Evolutionary conservation across 2,113 vertebrate genomes (phyloP), one percentile per base, ranked within the genome.

Genomic region (Nothoprocta pentlandii): DNA sequence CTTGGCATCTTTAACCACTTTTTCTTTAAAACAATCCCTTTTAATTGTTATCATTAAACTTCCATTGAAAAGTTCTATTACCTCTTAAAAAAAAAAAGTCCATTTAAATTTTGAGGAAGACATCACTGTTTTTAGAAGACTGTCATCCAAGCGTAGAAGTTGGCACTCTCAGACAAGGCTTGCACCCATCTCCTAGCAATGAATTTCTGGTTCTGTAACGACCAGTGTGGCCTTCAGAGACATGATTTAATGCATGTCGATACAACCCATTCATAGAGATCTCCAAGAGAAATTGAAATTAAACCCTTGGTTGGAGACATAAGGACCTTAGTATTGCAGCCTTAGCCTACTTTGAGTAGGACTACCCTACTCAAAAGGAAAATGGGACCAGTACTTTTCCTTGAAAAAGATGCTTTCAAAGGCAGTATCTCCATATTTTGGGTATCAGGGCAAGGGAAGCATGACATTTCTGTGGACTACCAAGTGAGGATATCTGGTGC

Each of bases 291-390:
- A 10, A 77, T 42, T 21, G 59, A 51, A 20, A 92, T 19, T 47
- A 82, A 85, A 21, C 9, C 17, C 14, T 85, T 2, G 2, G 10
- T 17, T 44, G 36, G n/a, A 68, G 7, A 36, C 10, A 14, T 25
- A 53, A 20, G 42, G 0, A 0, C 3, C 36, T 78, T 80, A 36
- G 10, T 19, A 1, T 6, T 78, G n/a, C 6, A 3, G 80, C 10
- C 25, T 6, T 13, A 49, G 9, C 21, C 49, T 22, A 49, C 49
- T 49, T 49, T 23, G 49, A 49, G 21, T 23, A 49, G 21, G 16
- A 58, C 16, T 1, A 2, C 8, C 4, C 20, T 46, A 21, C 16
- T 53, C 3, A 28, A 69, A 53, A 44, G 9, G 53, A 69, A 21
- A 6, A 16, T 0, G 3, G 87, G 10, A 76, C 23, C 26, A 84